Evolutionary conservation across 2,113 vertebrate genomes (phyloP).

Genomic region (Polypterus senegalus): DNA sequence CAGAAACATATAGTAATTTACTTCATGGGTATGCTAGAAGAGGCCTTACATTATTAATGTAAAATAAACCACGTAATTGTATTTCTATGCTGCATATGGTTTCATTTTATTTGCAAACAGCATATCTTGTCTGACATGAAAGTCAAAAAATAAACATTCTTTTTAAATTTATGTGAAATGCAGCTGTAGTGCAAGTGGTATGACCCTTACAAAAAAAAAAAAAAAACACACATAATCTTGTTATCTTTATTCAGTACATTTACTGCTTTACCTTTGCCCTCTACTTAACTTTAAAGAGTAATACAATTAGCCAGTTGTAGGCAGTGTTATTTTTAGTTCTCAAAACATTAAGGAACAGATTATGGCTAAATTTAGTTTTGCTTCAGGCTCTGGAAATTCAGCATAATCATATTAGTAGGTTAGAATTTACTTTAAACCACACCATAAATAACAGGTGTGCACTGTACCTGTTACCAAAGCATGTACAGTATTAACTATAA

Average conservation of each 20-base stretch:
- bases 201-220: too few species aligned
- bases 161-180: background rate
- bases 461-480: too few species aligned
- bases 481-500: too few species aligned
- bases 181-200: background rate
- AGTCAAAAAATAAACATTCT: background rate
- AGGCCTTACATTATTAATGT: too few species aligned
- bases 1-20: too few species aligned
- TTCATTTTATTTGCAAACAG: too few species aligned
- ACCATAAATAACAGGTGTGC: too few species aligned
- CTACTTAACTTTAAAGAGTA: slow-evolving; percentile 31
- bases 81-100: too few species aligned
- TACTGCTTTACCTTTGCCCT: slow-evolving; percentile 50
- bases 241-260: slow-evolving; percentile 39
- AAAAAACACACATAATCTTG: slow-evolving; percentile 25
- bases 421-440: slow-evolving; percentile 58
- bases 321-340: slow-evolving; percentile 60
- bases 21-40: too few species aligned
- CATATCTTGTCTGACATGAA: background rate
- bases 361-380: slow-evolving; percentile 67
- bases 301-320: slow-evolving; percentile 54
- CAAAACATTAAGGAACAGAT: slow-evolving; percentile 73
- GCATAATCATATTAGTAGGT: slow-evolving; percentile 65
- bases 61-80: too few species aligned
- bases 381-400: slow-evolving; percentile 48